A percentile compares a stretch with the other conserved stretches of the same genome.
These are phyloP conservation scores for Eupelmus urozonus DNA, from an alignment of 2,888 invertebrate species.

Conservation along the genomic window DNA sequence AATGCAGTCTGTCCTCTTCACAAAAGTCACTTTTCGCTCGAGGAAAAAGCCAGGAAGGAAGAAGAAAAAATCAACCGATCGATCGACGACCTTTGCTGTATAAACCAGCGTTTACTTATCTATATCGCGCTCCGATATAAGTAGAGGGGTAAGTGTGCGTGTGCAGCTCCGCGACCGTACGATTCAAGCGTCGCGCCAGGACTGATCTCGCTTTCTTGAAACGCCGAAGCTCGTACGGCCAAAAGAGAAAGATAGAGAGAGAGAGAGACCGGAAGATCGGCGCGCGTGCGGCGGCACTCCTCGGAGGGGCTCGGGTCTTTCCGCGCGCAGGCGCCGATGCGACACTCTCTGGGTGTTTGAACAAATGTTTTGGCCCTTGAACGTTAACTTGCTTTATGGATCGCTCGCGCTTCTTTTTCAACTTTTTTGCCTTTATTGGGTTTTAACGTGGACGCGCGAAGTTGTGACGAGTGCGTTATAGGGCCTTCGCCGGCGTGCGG, in stretches of 20 bases:
- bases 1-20: neutral
- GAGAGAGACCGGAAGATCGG: neutral
- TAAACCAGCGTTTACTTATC: no score
- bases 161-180: constrained; percentile 27
- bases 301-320: neutral
- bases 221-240: neutral
- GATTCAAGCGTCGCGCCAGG: constrained; percentile 54
- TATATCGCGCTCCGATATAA: no score
- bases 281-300: neutral
- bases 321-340: neutral
- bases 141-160: no score
- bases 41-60: neutral
- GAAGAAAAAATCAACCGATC: neutral
- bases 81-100: no score
- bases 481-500: no score
- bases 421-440: constrained; percentile 6
- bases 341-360: no score
- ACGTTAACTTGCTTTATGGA: neutral
- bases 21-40: neutral
- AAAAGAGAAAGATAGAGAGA: neutral
- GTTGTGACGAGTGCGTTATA: neutral
- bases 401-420: neutral
- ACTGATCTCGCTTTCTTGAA: constrained; percentile 53
- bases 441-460: neutral
- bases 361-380: constrained; percentile 15